Percentiles rank a stretch among this genome's conserved stretches.
Conservation (phyloP, 2,797 vertebrate genomes). For the Botia almorhae region DNA sequence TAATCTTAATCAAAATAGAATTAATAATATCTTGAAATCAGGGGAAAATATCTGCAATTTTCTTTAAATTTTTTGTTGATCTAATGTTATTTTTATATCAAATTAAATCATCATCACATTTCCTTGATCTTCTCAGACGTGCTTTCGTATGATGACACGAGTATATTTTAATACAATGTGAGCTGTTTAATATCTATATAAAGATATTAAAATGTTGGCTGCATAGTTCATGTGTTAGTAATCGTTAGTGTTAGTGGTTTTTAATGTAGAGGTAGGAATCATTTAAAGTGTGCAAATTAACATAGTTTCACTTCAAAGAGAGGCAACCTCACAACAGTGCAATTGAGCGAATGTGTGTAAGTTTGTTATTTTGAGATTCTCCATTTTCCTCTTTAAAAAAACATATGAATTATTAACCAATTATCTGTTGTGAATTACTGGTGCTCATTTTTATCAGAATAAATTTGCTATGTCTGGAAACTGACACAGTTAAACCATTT, state of each 20-base stretch:
- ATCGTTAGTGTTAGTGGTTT: no score
- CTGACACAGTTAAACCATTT: slow-evolving; percentile 7
- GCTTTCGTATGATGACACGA: not conserved
- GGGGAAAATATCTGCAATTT: no score
- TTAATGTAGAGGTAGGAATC: not conserved
- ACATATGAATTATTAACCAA: slow-evolving; percentile 8
- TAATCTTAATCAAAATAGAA: no score
- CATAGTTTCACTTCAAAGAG: slow-evolving; percentile 11
- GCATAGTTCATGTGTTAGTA: not conserved
- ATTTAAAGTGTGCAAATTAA: slow-evolving; percentile 1
- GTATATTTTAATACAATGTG: no score
- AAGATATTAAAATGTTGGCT: not conserved
- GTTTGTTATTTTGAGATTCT: slow-evolving; percentile 7
- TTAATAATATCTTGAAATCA: no score
- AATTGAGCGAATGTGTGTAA: not conserved
- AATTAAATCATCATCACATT: slow-evolving; percentile 24
- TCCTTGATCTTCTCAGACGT: slow-evolving; percentile 4
- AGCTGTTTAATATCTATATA: no score
- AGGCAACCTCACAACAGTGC: not conserved
- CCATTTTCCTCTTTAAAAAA: not conserved
- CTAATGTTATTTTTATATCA: no score
- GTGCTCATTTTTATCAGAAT: not conserved
- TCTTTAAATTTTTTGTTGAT: no score
- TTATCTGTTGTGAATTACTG: no score
- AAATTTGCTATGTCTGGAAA: not conserved